A percentile compares a stretch with the other conserved stretches of the same genome.
phyloP scores from a whole-genome alignment of 1,140 invertebrate genomes.

The Drosophila nasuta region DNA sequence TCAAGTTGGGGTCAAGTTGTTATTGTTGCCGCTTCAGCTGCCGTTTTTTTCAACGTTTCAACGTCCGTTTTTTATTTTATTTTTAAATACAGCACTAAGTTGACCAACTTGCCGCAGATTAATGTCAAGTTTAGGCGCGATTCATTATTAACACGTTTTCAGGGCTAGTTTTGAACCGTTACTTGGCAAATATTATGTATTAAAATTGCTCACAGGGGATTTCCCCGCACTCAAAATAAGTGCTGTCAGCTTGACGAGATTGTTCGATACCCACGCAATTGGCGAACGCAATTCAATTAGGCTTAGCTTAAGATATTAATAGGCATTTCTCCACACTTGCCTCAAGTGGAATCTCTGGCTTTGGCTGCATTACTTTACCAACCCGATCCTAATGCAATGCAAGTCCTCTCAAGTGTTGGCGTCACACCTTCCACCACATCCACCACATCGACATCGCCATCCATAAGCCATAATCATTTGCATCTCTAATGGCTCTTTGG shows the following conservation, averaged over 20 bases:
- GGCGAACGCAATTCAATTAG: background rate
- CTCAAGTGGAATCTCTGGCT: background rate
- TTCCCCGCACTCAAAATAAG: background rate
- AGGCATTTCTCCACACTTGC: background rate
- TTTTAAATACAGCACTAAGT: constrained; percentile 34
- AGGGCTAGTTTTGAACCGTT: background rate
- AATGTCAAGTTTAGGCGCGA: constrained; percentile 41
- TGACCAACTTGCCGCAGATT: constrained; percentile 34
- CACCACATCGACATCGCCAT: background rate
- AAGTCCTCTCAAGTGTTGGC: background rate
- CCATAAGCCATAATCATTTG: constrained; percentile 79
- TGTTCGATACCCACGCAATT: background rate
- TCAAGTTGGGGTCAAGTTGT: constrained; percentile 28
- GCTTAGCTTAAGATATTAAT: constrained; percentile 5
- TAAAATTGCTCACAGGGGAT: background rate
- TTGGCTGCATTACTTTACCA: constrained; percentile 12
- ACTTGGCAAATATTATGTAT: background rate
- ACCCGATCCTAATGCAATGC: constrained; percentile 29
- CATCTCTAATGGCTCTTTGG: constrained; percentile 66
- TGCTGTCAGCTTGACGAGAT: background rate
- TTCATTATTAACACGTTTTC: background rate
- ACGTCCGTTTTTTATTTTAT: background rate
- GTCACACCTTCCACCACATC: constrained; percentile 27
- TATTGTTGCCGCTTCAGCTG: constrained; percentile 8
- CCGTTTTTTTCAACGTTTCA: constrained; percentile 12